These are phyloP conservation scores for Halcyon badia DNA, from an alignment of 2,797 vertebrate genomes.

Conservation along the genomic window DNA sequence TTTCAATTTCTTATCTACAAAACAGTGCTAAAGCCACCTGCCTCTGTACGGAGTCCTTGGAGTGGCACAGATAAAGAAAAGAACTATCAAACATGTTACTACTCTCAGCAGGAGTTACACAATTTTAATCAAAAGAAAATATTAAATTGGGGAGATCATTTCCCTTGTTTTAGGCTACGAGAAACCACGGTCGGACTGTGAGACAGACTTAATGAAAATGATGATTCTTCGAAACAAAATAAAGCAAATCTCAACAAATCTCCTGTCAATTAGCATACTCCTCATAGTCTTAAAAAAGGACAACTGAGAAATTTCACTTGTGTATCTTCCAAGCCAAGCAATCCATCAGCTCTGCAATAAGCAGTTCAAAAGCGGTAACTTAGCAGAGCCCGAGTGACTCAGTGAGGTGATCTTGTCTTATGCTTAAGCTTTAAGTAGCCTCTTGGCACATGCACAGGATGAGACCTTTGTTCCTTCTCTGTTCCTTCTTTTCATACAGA, in stretches of 20 bases:
- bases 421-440: not conserved
- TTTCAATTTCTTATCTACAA: not conserved
- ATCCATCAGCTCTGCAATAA: not conserved
- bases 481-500: not conserved
- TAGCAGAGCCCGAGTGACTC: not conserved
- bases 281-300: not conserved
- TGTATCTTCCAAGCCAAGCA: not conserved
- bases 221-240: not conserved
- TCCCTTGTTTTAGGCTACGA: not conserved
- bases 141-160: not conserved
- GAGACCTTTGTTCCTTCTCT: not conserved
- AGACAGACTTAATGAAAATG: not conserved
- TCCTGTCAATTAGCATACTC: not conserved
- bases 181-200: not conserved
- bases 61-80: not conserved
- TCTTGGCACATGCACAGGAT: not conserved
- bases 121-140: constrained; percentile 35
- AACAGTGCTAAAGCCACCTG: not conserved
- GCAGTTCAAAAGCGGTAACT: not conserved
- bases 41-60: not conserved
- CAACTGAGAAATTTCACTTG: not conserved
- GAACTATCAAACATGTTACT: not conserved
- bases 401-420: not conserved
- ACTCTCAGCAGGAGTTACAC: not conserved
- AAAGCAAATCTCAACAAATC: not conserved